These are phyloP conservation scores for Amphipyra berbera DNA, from an alignment of 2,888 invertebrate genomes.

Conservation along the genomic window DNA sequence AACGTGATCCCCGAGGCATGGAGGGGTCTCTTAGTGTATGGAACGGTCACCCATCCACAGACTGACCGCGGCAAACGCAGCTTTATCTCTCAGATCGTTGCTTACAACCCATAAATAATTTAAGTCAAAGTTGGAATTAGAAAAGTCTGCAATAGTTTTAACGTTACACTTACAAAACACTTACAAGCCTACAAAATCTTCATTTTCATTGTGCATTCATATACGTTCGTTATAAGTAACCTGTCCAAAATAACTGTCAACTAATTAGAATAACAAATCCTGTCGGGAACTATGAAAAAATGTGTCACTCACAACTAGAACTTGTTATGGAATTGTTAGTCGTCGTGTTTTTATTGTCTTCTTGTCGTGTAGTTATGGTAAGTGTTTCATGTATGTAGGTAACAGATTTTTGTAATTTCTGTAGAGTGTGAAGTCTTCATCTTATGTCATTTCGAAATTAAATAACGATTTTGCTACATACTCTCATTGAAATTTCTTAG, in stretches of 20 bases:
- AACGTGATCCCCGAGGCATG: too few relatives aligned
- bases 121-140: too few relatives aligned
- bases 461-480: too few relatives aligned
- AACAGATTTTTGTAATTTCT: constrained; percentile 12
- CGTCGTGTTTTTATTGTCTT: constrained; percentile 28
- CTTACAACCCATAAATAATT: too few relatives aligned
- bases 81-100: too few relatives aligned
- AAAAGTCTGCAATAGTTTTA: neutral
- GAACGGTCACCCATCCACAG: too few relatives aligned
- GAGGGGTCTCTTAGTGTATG: too few relatives aligned
- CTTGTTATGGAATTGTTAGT: constrained; percentile 50
- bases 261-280: constrained; percentile 66
- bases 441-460: neutral
- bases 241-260: constrained; percentile 26
- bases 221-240: neutral
- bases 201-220: constrained; percentile 2
- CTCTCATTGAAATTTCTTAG: too few relatives aligned
- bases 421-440: constrained; percentile 1
- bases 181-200: too few relatives aligned
- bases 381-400: constrained; percentile 1
- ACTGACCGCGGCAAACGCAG: too few relatives aligned
- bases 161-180: neutral
- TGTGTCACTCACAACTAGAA: constrained; percentile 42
- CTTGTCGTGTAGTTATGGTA: constrained; percentile 2
- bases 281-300: constrained; percentile 50